A percentile compares a stretch with the other conserved stretches of the same genome.
Evolutionary conservation across 2,113 vertebrate species (phyloP).

Genomic region (Clarias macrocephalus): DNA sequence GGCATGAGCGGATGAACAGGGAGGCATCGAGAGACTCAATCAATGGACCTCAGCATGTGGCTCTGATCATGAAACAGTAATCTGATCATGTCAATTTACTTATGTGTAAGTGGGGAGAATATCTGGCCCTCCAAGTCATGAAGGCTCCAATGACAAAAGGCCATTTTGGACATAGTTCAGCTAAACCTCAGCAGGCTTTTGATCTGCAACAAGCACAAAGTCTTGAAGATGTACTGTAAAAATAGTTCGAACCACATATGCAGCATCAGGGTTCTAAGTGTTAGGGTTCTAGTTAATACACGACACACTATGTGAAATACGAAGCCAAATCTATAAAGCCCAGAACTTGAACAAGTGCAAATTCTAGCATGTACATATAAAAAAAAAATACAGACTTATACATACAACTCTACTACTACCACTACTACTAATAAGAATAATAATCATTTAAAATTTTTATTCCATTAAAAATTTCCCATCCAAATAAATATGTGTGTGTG

Average conservation of each 20-base stretch:
- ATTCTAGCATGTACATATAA: background rate
- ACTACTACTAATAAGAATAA: background rate
- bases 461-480: background rate
- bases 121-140: conserved; percentile 41
- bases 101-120: conserved; percentile 52
- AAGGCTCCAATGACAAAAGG: conserved; percentile 42
- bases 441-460: background rate
- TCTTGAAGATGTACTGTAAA: conserved; percentile 20
- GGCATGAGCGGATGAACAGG: conserved; percentile 52
- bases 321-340: background rate
- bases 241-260: background rate
- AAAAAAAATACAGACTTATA: background rate
- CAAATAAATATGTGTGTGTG: background rate
- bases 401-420: no score
- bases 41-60: conserved; percentile 58
- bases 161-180: conserved; percentile 33
- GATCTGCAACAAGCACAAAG: background rate
- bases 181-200: conserved; percentile 31
- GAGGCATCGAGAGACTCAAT: conserved; percentile 54
- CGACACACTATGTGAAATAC: background rate
- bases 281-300: background rate
- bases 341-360: background rate
- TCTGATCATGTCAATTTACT: conserved; percentile 60
- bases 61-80: conserved; percentile 57
- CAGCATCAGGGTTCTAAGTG: no score